A percentile compares a stretch with the other conserved stretches of the same genome.
Evolutionary conservation across 1,140 invertebrate species (phyloP).

Genomic region (Ips nitidus): DNA sequence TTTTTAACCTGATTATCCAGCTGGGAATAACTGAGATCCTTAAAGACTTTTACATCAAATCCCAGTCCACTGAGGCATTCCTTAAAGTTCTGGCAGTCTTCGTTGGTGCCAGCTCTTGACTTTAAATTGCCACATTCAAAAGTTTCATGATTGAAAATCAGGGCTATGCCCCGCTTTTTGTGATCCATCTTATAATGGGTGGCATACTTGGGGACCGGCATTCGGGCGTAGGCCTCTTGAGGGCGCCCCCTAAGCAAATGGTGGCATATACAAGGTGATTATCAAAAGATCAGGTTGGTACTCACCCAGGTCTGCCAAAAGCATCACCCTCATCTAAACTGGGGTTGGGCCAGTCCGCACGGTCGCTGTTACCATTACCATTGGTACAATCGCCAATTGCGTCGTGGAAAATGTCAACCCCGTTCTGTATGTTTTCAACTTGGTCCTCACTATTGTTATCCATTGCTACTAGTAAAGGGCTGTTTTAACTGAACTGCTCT

Average conservation of each 20-base stretch:
- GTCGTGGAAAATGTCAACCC: constrained; percentile 34
- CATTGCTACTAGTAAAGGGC: neutral
- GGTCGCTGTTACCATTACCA: constrained; percentile 33
- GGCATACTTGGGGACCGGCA: constrained; percentile 69
- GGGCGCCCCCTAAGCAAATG: constrained; percentile 13
- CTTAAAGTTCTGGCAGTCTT: constrained; percentile 54
- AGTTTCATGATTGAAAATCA: constrained; percentile 89
- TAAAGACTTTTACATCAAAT: constrained; percentile 62
- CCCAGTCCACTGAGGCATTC: constrained; percentile 54
- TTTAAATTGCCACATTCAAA: constrained; percentile 59
- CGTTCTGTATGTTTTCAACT: constrained; percentile 31
- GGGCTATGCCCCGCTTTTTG: constrained; percentile 72
- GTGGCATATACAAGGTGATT: neutral
- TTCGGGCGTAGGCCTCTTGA: constrained; percentile 53
- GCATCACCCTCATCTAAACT: constrained; percentile 46
- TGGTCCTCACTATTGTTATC: constrained; percentile 34
- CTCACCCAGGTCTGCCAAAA: constrained; percentile 45
- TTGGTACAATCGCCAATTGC: constrained; percentile 39
- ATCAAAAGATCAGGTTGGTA: neutral
- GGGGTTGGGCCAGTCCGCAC: constrained; percentile 1
- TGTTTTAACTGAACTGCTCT: too few relatives aligned
- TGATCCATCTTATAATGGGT: constrained; percentile 87
- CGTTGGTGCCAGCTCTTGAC: constrained; percentile 52
- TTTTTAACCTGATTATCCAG: constrained; percentile 54
- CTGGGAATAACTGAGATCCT: constrained; percentile 60